phyloP scores from a whole-genome alignment of 53 echinoderm and acorn worm genomes.

The Stichopus horrens region DNA sequence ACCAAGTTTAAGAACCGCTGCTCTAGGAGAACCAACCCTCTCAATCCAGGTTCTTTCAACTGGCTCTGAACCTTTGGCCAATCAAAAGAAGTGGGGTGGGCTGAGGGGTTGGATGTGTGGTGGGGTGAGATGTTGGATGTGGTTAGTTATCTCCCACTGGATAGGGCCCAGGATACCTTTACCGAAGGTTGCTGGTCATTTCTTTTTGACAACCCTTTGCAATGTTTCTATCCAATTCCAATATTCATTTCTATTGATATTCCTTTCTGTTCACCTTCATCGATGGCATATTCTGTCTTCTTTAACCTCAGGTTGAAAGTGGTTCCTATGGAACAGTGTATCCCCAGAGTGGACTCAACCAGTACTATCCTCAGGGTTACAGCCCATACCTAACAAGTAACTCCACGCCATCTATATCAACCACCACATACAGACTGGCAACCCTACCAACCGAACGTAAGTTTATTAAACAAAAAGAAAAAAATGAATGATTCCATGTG shows the following conservation, averaged over 20 bases:
- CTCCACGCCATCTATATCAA: slow-evolving; percentile 73
- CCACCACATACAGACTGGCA: slow-evolving; percentile 95
- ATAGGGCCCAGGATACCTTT: neutral
- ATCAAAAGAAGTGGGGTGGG: no score
- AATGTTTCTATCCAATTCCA: neutral
- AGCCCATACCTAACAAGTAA: slow-evolving; percentile 79
- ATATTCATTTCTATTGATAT: neutral
- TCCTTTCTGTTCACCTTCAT: neutral
- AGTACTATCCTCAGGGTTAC: slow-evolving; percentile 96
- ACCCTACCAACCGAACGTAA: slow-evolving; percentile 95
- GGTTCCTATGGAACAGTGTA: slow-evolving; percentile 86
- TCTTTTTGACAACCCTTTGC: neutral
- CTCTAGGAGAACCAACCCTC: no score
- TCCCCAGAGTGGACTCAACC: slow-evolving; percentile 86
- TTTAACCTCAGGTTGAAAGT: slow-evolving; percentile 65
- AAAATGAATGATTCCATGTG: neutral
- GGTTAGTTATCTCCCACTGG: neutral
- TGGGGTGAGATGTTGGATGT: no score
- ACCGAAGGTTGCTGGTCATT: neutral
- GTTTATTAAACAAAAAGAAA: slow-evolving; percentile 36
- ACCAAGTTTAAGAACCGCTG: no score
- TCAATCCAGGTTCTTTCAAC: no score
- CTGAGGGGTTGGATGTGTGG: no score
- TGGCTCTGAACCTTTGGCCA: no score
- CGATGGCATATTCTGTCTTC: neutral